Conservation (phyloP, 2,113 vertebrate species). For the Vulpes vulpes region DNA sequence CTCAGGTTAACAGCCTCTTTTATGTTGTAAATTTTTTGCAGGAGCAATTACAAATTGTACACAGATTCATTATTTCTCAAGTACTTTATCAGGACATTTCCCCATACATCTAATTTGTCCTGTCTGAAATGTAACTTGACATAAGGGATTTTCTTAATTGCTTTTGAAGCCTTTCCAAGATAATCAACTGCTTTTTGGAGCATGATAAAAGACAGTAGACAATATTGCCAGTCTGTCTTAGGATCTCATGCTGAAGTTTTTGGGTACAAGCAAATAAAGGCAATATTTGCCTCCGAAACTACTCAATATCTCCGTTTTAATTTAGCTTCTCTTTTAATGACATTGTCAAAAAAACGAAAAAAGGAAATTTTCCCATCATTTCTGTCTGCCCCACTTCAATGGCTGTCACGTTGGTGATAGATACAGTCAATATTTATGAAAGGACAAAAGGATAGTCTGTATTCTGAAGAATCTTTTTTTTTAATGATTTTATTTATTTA, state of each 20-base stretch:
- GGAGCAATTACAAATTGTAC: slow-evolving; percentile 79
- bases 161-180: slow-evolving; percentile 81
- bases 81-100: slow-evolving; percentile 79
- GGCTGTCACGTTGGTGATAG: not conserved
- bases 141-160: slow-evolving; percentile 82
- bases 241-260: not conserved
- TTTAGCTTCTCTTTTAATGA: slow-evolving; percentile 56
- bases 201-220: slow-evolving; percentile 74
- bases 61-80: slow-evolving; percentile 80
- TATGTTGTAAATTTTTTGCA: slow-evolving; percentile 74
- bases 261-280: not conserved
- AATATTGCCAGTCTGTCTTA: slow-evolving; percentile 66
- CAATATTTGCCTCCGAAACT: not conserved
- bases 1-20: slow-evolving; percentile 79
- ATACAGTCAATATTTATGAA: slow-evolving; percentile 10
- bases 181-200: slow-evolving; percentile 81
- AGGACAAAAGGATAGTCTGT: slow-evolving; percentile 16
- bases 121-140: slow-evolving; percentile 82
- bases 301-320: slow-evolving; percentile 37
- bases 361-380: not conserved
- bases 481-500: not conserved
- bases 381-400: not conserved
- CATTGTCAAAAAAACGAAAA: not conserved
- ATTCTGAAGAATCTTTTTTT: slow-evolving; percentile 21
- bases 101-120: slow-evolving; percentile 81